Base-by-base conservation (phyloP, 2,888 invertebrate species). In the Cosmia pyralina region DNA sequence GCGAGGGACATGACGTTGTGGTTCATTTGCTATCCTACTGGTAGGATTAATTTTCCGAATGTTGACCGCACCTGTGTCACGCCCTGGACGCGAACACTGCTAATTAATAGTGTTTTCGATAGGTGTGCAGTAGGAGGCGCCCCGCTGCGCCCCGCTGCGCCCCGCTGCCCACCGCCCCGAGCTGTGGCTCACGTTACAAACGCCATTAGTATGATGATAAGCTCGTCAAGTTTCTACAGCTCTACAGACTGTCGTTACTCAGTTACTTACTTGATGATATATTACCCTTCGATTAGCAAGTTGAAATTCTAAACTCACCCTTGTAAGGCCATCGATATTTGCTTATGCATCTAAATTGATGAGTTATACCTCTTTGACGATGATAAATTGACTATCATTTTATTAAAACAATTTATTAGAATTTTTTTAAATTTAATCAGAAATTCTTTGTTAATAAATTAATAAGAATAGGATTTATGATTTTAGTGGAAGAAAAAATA, bases 81-180 rank as follows among this genome's bases (percentile, higher is more conserved):
- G 88, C 95, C 95, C 93, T 86, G 81, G 87, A 88, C 85, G 87
- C 88, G 88, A 88, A 89, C 88, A 84, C 77, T 76, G 87, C 94
- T 95, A 96, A 96, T 96, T 95, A 95, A 95, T 93, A 93, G 92
- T 92, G 93, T 91, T 94, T 94, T 94, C 94, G 93, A 94, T 94
- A 93, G 91, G 89, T 89, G 88, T 87, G 88, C 89, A 87, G 85
- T 85, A 85, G 73, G 74, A 73, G 82, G 82, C 69, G 66, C 67
- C 69, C 77, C 75, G 63, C 77, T 53, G 62, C 63, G 58, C 60
- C 69, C 78, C 79, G 75, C n/a, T n/a, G 82, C 69, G 66, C 67
- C 69, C 77, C 75, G 63, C 77, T 53, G 62, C 53, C 28, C 3
- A 28, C 28, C 63, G 58, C 60, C 69, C 78, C 79, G 75, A 64